Evolutionary conservation across 1,140 invertebrate genomes (phyloP), one percentile per base, ranked within the genome.

Genomic region (Lysiphlebus fabarum): DNA sequence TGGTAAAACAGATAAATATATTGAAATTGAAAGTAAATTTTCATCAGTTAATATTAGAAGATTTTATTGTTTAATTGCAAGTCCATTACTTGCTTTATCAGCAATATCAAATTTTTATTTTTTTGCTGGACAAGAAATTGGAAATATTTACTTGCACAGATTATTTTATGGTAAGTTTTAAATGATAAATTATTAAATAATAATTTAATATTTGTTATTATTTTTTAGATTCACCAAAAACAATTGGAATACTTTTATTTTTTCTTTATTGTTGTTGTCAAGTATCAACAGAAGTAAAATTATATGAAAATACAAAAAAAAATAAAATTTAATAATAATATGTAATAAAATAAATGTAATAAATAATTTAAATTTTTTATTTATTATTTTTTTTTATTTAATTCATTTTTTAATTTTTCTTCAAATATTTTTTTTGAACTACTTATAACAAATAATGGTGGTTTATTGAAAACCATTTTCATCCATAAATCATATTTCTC

Each of bases 51-150:
- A 80, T 55, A 64, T 67, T 38, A 77, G 82, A 58, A 78, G 90
- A 62, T 77, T 91, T 42, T 80, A 86, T 70, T 90, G 87, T 53
- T 56, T 87, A 4, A 67, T 90, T 56, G 82, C 85, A 57, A 81
- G 86, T 34, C 90, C 90, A 36, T 74, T 93, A 33, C 82, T 92
- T 61, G 83, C 87, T 10, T 75, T 92, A 59, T 92, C 91, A 9
- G 87, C 87, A 6, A 82, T 92, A 64, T 92, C 91, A 4, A 93
- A 91, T 78, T 91, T 92, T 70, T 93, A 90, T 75, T 93, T 95
- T 69, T 90, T 94, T 77, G 88, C 84, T 62, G 89, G 88, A 1
- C 78, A 77, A 61, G 82, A 87, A 51, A 81, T 92, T 61, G 91
- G 90, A 10, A 80, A 87, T 71, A 80, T 84, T 49, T 86, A 85